phyloP scores from a whole-genome alignment of 2,797 vertebrate genomes.

The Lateolabrax maculatus region DNA sequence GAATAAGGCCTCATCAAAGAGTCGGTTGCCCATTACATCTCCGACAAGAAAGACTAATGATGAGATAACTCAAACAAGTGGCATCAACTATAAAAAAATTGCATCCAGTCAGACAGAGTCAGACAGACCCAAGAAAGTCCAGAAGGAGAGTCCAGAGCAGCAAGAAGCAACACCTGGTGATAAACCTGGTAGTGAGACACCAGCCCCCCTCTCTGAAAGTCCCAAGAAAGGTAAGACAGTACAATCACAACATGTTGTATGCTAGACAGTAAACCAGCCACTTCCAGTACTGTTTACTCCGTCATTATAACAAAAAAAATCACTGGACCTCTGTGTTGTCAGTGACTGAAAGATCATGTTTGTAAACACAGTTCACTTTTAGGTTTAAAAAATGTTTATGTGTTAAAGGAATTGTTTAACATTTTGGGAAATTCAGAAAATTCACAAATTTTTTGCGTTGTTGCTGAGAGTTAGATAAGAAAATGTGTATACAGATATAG shows the following conservation, averaged over 20 bases:
- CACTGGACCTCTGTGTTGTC: background rate
- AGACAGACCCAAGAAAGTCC: slow-evolving; percentile 40
- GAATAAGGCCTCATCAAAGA: slow-evolving; percentile 63
- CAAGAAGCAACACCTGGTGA: slow-evolving; percentile 48
- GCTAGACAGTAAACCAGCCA: background rate
- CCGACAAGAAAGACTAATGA: slow-evolving; percentile 61
- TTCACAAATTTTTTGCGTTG: background rate
- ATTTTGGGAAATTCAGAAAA: background rate
- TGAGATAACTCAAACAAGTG: slow-evolving; percentile 45
- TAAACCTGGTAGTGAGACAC: slow-evolving; percentile 47
- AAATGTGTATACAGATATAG: no score
- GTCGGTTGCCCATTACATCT: slow-evolving; percentile 71
- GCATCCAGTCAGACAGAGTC: slow-evolving; percentile 42
- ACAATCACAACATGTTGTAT: background rate
- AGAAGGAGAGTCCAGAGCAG: slow-evolving; percentile 56
- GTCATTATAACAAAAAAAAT: background rate
- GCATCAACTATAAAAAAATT: slow-evolving; percentile 48
- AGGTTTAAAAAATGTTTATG: background rate
- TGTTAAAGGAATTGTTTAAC: background rate
- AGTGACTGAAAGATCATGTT: background rate
- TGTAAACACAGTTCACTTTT: background rate
- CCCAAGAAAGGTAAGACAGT: slow-evolving; percentile 71
- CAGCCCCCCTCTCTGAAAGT: slow-evolving; percentile 31
- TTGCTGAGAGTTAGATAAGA: background rate
- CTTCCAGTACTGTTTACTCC: background rate